Base-by-base conservation (phyloP, 2,888 invertebrate genomes). In the Pristionchus japonicus region DNA sequence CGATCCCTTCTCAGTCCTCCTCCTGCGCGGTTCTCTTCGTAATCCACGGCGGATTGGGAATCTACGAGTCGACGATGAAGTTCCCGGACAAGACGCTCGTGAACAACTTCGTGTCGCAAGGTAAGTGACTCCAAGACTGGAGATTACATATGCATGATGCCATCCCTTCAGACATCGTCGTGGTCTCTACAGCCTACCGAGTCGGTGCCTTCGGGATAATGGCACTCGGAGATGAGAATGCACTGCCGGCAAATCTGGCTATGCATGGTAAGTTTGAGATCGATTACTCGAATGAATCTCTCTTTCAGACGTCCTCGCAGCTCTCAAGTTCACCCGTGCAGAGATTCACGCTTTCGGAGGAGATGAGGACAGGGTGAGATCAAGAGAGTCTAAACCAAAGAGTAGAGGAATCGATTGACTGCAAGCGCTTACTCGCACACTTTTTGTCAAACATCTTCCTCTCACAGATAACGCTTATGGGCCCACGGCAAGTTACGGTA, bases 271-370 rank as follows among this genome's bases (percentile, higher is more conserved):
- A 70, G 67, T 17, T 27, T 64, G 13, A 31, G 20, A 61, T 61
- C 49, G 11, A 11, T 15, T 49, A 49, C 49, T 49, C 49, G 7
- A 49, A 49, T 49, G 49, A 49, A 49, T 9, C 37, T 4, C 31
- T 47, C 15, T 34, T 52, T 34, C 40, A 85, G 85, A 85, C 40
- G 85, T 64, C n/a, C 11, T 85, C 11, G 85, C 85, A 3, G 85
- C 61, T 17, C 85, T 85, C 43, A 61, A 85, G 40, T 85, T 85
- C 43, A 64, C 43, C 13, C 85, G 64, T 27, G 23, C n/a, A 9
- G 64, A 64, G n/a, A 85, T 85, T 40, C 61, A 85, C 37, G n/a
- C 43, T 15, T 85, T 85, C 15, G 85, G 85, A 64, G 85, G 85
- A n/a, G 85, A 85, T 34, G 64, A 64, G 27, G 43, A 85, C 0